A percentile compares a stretch with the other conserved stretches of the same genome.
Evolutionary conservation across 2,888 invertebrate genomes (phyloP).

Genomic region (Caenorhabditis sp.): DNA sequence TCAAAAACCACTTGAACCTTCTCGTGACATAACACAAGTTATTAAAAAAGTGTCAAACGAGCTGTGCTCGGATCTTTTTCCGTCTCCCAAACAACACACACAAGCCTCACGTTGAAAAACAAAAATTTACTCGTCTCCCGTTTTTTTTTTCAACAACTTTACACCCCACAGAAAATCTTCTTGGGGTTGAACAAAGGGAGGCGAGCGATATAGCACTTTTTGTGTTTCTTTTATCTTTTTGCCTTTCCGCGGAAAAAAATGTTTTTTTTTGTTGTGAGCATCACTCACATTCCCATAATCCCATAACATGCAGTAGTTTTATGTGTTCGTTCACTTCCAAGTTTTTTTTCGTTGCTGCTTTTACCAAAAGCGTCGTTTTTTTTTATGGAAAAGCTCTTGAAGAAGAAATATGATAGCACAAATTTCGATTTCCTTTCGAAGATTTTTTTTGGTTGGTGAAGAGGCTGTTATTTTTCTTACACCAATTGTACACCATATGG

Average conservation of each 20-base stretch:
- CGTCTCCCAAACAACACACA: too few species aligned
- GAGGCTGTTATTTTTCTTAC: neutral
- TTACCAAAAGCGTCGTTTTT: neutral
- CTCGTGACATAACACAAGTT: neutral
- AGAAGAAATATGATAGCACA: neutral
- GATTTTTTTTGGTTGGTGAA: neutral
- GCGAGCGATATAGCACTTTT: too few species aligned
- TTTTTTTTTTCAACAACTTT: neutral
- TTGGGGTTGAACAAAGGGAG: too few species aligned
- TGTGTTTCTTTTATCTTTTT: neutral
- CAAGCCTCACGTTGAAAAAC: too few species aligned
- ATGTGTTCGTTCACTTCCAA: neutral
- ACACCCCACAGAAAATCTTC: neutral
- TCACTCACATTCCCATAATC: neutral
- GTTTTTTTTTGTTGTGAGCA: neutral
- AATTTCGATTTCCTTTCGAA: neutral
- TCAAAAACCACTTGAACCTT: neutral
- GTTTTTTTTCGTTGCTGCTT: neutral
- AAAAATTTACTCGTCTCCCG: neutral
- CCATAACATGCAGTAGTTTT: neutral
- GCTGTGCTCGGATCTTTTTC: too few species aligned
- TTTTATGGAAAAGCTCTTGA: neutral
- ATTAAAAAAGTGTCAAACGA: neutral
- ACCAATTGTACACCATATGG: neutral
- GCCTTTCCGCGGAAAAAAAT: neutral